Base-by-base conservation (phyloP, 2,888 invertebrate genomes). In the Subacronicta megacephala region DNA sequence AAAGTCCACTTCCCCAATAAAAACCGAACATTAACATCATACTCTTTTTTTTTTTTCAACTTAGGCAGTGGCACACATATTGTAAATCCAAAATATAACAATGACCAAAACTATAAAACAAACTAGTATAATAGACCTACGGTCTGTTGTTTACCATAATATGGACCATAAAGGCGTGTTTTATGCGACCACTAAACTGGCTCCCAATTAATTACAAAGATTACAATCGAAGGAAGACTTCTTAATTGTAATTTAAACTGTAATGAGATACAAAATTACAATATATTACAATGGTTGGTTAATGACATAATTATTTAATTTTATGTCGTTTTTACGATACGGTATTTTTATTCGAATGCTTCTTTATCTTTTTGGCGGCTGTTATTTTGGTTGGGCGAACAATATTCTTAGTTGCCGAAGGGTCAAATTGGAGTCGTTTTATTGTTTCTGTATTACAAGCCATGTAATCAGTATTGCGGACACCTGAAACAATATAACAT, bases 301-400 rank as follows among this genome's bases (percentile, higher is more conserved):
- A 75, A 62, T 77, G 63, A 75, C 60, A 71, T 75, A 77, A 75
- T 75, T 71, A 75, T 71, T 67, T 71, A 61, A 65, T 67, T 77
- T 77, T 71, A 71, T 70, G 46, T 58, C 40, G 35, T 54, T 66
- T 68, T 65, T 62, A 61, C 47, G 70, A 51, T 44, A 61, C 42
- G 70, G 42, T 61, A 2, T 35, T 62, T 47, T 52, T 35, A 50
- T 59, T 60, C 29, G 26, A 29, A 53, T 41, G 12, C 13, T 13
- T 31, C 7, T 43, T 47, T 45, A 45, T 55, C 31, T 46, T 50
- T 10, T 12, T 7, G 37, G 0, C 23, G 3, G 33, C 31, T 17
- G 35, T 36, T 56, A 51, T 58, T 31, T 55, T 5, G 10, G 43
- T 33, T 12, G 6, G 35, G 38, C 35, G 40, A 31, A 16, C 41